Conservation (phyloP, 2,888 invertebrate species). For the Drosophila borealis region DNA sequence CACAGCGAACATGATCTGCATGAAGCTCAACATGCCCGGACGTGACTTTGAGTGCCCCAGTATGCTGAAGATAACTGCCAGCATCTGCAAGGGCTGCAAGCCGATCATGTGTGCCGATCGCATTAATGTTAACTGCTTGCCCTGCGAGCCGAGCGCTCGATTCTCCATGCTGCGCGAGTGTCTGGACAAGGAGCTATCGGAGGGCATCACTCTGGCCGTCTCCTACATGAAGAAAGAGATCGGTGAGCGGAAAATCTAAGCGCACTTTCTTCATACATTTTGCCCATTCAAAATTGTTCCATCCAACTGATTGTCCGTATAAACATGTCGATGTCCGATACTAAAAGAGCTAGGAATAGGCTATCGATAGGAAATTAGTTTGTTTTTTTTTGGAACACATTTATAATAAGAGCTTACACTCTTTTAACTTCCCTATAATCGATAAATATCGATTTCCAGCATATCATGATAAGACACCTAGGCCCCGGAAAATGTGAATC, state of each 20-base stretch:
- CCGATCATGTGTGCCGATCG: constrained; percentile 39
- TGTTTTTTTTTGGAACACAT: too few species aligned
- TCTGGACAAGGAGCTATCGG: constrained; percentile 46
- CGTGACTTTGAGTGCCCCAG: constrained; percentile 50
- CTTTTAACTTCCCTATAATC: background rate
- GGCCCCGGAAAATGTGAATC: too few species aligned
- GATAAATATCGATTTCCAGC: background rate
- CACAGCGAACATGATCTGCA: constrained; percentile 53
- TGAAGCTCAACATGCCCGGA: constrained; percentile 61
- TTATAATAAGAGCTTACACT: too few species aligned
- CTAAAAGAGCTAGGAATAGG: too few species aligned
- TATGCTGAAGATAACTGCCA: constrained; percentile 30
- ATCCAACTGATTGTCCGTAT: too few species aligned
- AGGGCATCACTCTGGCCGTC: constrained; percentile 55
- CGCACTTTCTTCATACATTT: too few species aligned
- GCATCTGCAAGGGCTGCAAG: constrained; percentile 53
- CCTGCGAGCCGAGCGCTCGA: constrained; percentile 30
- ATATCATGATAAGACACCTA: too few species aligned
- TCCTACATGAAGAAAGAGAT: constrained; percentile 57
- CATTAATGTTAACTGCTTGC: constrained; percentile 61
- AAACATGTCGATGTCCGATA: too few species aligned
- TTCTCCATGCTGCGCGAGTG: constrained; percentile 55
- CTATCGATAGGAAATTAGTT: too few species aligned
- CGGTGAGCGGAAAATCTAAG: constrained; percentile 32
- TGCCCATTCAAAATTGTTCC: too few species aligned